phyloP scores from a whole-genome alignment of 2,113 vertebrate genomes.

The Forbesichthys agassizii region DNA sequence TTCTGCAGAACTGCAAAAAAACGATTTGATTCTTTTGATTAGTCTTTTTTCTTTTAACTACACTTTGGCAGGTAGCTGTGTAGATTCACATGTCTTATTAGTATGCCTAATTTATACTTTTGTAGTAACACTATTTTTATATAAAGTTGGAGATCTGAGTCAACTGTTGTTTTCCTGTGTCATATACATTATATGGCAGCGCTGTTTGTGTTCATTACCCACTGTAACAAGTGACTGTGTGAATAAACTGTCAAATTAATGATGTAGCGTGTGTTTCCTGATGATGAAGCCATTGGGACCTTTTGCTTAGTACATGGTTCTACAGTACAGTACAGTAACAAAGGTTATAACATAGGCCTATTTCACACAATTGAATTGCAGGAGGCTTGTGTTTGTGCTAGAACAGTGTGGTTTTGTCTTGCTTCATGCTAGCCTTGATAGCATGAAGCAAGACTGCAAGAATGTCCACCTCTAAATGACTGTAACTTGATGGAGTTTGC shows the following conservation, averaged over 20 bases:
- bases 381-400: too few relatives aligned
- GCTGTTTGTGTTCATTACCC: constrained; percentile 90
- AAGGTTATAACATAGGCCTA: too few relatives aligned
- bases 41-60: constrained; percentile 69
- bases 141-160: constrained; percentile 89
- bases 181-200: constrained; percentile 75
- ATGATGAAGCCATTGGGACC: neutral
- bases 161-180: constrained; percentile 75
- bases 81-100: constrained; percentile 88
- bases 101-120: constrained; percentile 99
- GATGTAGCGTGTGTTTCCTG: neutral
- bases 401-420: too few relatives aligned
- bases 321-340: too few relatives aligned
- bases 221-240: constrained; percentile 94
- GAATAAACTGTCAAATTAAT: constrained; percentile 82
- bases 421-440: too few relatives aligned
- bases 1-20: constrained; percentile 67
- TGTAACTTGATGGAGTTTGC: too few relatives aligned
- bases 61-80: constrained; percentile 78
- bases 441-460: too few relatives aligned
- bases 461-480: too few relatives aligned
- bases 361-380: too few relatives aligned
- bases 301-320: too few relatives aligned
- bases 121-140: constrained; percentile 99
- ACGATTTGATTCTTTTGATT: constrained; percentile 67